Evolutionary conservation across 2,113 vertebrate genomes (phyloP), one percentile per base, ranked within the genome.

Genomic region (Hassar affinis): DNA sequence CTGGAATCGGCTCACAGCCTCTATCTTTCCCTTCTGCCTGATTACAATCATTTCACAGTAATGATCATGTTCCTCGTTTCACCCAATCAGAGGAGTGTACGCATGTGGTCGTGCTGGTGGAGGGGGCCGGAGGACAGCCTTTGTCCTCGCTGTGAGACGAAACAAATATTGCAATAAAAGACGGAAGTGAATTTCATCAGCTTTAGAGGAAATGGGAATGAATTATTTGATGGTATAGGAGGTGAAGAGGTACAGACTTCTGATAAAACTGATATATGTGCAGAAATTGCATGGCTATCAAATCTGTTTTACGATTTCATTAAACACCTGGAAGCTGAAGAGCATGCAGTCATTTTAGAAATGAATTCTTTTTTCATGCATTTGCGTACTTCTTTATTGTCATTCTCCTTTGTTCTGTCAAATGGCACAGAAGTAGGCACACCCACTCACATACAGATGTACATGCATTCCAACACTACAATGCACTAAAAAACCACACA

Each of bases 31-130:
- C 49, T 30, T 66, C 52, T 79, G n/a, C 2, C 27, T 77, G 74
- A 80, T 88, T 86, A 86, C 82, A 85, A 86, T 87, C 80, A 79
- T 87, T 82, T 86, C n/a, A 61, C 30, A 64, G 83, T 76, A 84
- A 80, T 72, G 25, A 59, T 75, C 42, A 69, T 59, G 51, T 61
- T 83, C 75, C 6, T 75, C 80, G 75, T 82, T 42, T 57, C 78
- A 79, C 45, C 78, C 61, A 52, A 62, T 83, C 69, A 42, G 51
- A 52, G 69, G 81, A 57, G 80, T 72, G 54, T 71, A 74, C 78
- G 75, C 51, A 66, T 56, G 80, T 79, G 56, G 62, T 30, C 52
- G 33, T 17, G 57, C 51, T 75, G 69, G 35, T 20, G 49, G 35
- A 33, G 27, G 42, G 35, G 62, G 79, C 49, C 25, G 30, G 33